phyloP scores from a whole-genome alignment of 37 sponge, comb jelly and placozoan genomes.

The Ianthella basta region DNA sequence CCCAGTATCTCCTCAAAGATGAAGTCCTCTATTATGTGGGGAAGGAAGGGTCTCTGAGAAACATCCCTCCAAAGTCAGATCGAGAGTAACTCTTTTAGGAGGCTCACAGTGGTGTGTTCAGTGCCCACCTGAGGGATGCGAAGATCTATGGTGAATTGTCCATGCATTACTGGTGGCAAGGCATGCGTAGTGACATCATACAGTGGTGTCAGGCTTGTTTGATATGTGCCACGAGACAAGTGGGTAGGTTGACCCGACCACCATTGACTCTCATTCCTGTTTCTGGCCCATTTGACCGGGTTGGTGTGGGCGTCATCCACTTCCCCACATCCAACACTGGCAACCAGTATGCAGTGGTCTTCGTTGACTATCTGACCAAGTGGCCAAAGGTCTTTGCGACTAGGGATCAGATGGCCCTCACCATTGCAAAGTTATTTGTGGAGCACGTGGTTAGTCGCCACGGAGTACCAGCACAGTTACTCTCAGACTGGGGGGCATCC shows the following conservation, averaged over 20 bases:
- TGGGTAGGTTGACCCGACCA: not conserved
- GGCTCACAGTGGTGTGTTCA: constrained; percentile 23
- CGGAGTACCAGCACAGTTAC: constrained; percentile 21
- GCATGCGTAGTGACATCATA: constrained; percentile 37
- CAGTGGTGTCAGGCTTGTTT: constrained; percentile 25
- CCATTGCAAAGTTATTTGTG: constrained; percentile 19
- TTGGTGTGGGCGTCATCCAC: constrained; percentile 16
- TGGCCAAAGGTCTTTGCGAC: constrained; percentile 39
- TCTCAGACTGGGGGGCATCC: constrained; percentile 10
- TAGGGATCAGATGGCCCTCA: constrained; percentile 13
- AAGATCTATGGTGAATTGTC: constrained; percentile 31
- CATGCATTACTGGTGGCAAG: constrained; percentile 50
- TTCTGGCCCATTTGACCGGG: constrained; percentile 22
- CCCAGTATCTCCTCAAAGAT: not conserved
- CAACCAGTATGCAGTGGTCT: constrained; percentile 23
- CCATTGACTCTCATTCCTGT: constrained; percentile 24
- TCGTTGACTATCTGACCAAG: constrained; percentile 36
- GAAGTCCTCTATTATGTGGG: constrained; percentile 26
- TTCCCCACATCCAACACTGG: not conserved
- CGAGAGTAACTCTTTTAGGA: not conserved
- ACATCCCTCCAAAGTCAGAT: constrained; percentile 15
- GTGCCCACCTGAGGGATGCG: constrained; percentile 24
- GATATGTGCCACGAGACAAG: constrained; percentile 27
- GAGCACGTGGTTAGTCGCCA: constrained; percentile 20
- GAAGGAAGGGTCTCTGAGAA: constrained; percentile 11